A percentile compares a stretch with the other conserved stretches of the same genome.
These are phyloP conservation scores for Polypterus senegalus DNA, from an alignment of 2,113 vertebrate genomes.

Conservation along the genomic window DNA sequence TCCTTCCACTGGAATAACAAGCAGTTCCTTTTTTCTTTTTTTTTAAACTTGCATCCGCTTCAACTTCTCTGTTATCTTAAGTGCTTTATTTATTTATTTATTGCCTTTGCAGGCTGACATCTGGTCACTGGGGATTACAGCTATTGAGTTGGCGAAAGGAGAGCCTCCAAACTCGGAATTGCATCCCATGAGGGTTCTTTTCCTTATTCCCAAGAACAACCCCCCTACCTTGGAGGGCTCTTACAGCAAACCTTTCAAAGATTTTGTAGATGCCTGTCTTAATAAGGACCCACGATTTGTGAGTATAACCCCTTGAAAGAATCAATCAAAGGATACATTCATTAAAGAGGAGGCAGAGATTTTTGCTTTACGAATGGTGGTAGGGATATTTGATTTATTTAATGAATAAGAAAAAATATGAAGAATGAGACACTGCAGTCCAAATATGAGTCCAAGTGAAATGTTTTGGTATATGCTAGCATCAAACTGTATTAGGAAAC, in stretches of 20 bases:
- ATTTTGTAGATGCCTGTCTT: constrained; percentile 92
- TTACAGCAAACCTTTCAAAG: constrained; percentile 95
- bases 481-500: no score
- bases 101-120: constrained; percentile 73
- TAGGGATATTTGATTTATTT: no score
- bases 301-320: constrained; percentile 37
- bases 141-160: constrained; percentile 91
- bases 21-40: not conserved
- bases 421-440: no score
- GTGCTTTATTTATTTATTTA: constrained; percentile 1
- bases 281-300: constrained; percentile 96
- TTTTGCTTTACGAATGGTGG: no score
- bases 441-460: no score
- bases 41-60: no score
- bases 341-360: no score
- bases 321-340: no score
- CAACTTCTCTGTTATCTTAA: not conserved
- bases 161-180: constrained; percentile 95
- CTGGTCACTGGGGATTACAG: constrained; percentile 95
- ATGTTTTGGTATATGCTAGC: no score
- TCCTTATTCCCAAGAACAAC: constrained; percentile 94
- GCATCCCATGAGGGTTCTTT: constrained; percentile 95
- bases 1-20: not conserved
- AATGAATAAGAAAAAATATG: no score
- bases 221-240: constrained; percentile 87